phyloP scores from a whole-genome alignment of 2,797 vertebrate genomes.

The Hydrocynus forskahlii region DNA sequence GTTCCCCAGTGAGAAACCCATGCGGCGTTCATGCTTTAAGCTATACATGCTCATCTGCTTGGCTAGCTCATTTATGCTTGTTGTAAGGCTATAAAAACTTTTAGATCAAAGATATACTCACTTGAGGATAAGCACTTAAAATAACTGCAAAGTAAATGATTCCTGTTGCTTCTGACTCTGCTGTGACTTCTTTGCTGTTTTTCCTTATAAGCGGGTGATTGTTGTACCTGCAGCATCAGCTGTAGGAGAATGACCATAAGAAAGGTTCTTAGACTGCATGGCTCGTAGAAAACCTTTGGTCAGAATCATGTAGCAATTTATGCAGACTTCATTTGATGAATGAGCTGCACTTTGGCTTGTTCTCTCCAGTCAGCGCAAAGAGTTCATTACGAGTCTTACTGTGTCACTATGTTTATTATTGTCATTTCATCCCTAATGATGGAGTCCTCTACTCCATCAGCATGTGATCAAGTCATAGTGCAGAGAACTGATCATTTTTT shows the following conservation, averaged over 20 bases:
- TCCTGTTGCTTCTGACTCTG: constrained; percentile 29
- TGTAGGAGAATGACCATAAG: neutral
- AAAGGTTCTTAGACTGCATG: constrained; percentile 7
- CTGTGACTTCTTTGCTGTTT: constrained; percentile 18
- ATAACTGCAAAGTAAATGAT: constrained; percentile 14
- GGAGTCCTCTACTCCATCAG: constrained; percentile 14
- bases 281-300: constrained; percentile 18
- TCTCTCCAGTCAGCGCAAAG: constrained; percentile 14
- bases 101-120: constrained; percentile 25
- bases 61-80: constrained; percentile 8
- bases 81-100: neutral
- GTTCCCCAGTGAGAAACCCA: constrained; percentile 16
- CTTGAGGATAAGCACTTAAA: constrained; percentile 23
- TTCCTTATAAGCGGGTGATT: constrained; percentile 4
- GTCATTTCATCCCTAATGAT: constrained; percentile 37
- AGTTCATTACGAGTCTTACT: constrained; percentile 37
- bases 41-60: constrained; percentile 2
- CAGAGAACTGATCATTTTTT: constrained; percentile 49
- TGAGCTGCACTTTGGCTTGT: constrained; percentile 28
- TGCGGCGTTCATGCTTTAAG: constrained; percentile 22
- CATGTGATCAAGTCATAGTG: constrained; percentile 13
- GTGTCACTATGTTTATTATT: constrained; percentile 38
- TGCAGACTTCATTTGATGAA: constrained; percentile 35
- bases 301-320: constrained; percentile 41
- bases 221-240: constrained; percentile 12